phyloP scores from a whole-genome alignment of 64 coral and sea anemone genomes.

The Pocillopora damicornis region DNA sequence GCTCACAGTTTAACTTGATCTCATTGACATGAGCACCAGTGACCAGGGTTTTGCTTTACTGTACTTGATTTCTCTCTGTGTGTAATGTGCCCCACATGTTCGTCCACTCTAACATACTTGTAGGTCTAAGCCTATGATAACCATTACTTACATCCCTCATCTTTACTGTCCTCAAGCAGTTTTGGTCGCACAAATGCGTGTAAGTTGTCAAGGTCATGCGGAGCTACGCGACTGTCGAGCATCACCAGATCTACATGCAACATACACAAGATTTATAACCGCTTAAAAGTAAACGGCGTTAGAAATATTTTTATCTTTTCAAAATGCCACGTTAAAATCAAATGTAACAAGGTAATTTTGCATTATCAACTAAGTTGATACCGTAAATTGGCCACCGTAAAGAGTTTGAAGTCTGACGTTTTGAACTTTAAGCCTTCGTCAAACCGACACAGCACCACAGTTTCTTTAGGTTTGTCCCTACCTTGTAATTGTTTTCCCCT shows the following conservation, averaged over 20 bases:
- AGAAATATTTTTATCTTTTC: not conserved
- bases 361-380: not conserved
- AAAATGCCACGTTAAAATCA: not conserved
- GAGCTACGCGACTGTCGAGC: slow-evolving; percentile 33
- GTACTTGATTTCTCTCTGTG: no score
- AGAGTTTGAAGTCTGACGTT: no score
- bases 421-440: no score
- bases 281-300: no score
- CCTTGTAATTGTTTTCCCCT: slow-evolving; percentile 65
- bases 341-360: not conserved
- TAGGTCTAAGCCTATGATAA: not conserved
- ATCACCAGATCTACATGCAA: slow-evolving; percentile 70
- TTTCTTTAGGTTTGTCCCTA: not conserved
- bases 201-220: slow-evolving; percentile 60
- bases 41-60: no score
- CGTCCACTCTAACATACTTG: not conserved
- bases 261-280: not conserved
- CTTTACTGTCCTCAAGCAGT: slow-evolving; percentile 61
- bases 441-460: no score
- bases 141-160: slow-evolving; percentile 72
- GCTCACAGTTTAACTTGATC: no score
- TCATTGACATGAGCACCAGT: no score
- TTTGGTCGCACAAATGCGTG: slow-evolving; percentile 60
- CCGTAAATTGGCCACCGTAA: no score
- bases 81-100: no score